phyloP scores from a whole-genome alignment of 2,888 invertebrate species.

The Eledone cirrhosa region DNA sequence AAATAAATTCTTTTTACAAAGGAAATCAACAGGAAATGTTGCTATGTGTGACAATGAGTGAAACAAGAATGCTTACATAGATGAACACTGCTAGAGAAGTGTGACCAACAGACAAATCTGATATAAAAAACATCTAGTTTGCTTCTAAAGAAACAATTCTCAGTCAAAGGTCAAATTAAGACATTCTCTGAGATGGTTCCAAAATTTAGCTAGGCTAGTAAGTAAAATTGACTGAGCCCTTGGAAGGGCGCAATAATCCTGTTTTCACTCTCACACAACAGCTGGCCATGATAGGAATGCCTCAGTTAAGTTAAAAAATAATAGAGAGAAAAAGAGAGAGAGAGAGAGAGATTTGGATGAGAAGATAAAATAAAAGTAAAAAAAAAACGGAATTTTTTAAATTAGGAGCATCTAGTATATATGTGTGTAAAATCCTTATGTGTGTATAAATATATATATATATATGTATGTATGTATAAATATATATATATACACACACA shows the following conservation, averaged over 20 bases:
- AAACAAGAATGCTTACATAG: background rate
- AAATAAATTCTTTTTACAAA: background rate
- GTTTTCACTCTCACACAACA: constrained; percentile 25
- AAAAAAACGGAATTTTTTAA: too few species aligned
- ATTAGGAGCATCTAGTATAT: too few species aligned
- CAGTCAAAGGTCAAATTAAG: background rate
- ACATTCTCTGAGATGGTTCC: background rate
- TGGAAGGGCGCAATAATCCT: background rate
- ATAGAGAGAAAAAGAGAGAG: background rate
- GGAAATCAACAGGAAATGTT: background rate
- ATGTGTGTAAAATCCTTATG: too few species aligned
- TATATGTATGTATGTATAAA: background rate
- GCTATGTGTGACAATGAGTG: constrained; percentile 12
- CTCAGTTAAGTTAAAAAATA: background rate
- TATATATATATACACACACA: background rate
- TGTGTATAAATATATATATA: too few species aligned
- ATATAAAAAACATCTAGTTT: too few species aligned
- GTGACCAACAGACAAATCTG: background rate
- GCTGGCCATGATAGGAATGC: constrained; percentile 12
- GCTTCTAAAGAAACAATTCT: too few species aligned
- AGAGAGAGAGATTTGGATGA: background rate
- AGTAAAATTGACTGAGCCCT: background rate
- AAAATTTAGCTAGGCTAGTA: background rate
- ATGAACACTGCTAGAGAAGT: constrained; percentile 18
- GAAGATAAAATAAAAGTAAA: background rate